phyloP scores from a whole-genome alignment of 2,797 vertebrate species.

The Anas flavirostris region DNA sequence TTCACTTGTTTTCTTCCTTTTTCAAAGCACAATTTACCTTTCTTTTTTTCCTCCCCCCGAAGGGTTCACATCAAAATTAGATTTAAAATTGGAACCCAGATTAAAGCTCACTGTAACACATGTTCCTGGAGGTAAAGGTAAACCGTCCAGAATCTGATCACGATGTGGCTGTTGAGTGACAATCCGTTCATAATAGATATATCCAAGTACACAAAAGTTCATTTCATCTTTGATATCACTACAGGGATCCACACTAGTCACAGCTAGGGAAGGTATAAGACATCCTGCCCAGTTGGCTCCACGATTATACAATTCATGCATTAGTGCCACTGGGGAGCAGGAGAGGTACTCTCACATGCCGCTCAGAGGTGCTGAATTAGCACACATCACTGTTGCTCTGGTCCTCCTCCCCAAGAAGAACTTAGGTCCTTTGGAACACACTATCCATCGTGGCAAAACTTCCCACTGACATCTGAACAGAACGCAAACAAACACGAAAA shows the following conservation, averaged over 20 bases:
- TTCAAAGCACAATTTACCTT: neutral
- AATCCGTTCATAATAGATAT: slow-evolving; percentile 47
- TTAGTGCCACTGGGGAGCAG: neutral
- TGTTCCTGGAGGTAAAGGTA: slow-evolving; percentile 44
- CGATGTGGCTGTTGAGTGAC: slow-evolving; percentile 65
- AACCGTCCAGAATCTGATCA: slow-evolving; percentile 69
- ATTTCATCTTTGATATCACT: neutral
- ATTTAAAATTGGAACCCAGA: slow-evolving; percentile 72
- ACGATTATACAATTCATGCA: neutral
- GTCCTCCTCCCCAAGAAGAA: neutral
- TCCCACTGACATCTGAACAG: neutral
- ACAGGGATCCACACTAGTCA: neutral
- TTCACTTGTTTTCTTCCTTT: slow-evolving; percentile 28
- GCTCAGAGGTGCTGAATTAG: neutral
- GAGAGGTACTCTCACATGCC: neutral
- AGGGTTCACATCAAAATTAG: slow-evolving; percentile 63
- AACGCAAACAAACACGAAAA: neutral
- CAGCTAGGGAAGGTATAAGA: neutral
- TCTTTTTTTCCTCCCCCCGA: neutral
- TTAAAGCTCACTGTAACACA: slow-evolving; percentile 63
- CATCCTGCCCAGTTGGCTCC: neutral
- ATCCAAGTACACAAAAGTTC: slow-evolving; percentile 54
- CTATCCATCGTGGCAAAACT: neutral
- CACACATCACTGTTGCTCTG: neutral
- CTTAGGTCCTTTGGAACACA: neutral